A percentile compares a stretch with the other conserved stretches of the same genome.
Conservation (phyloP, 2,113 vertebrate species). For the Strix aluco region DNA sequence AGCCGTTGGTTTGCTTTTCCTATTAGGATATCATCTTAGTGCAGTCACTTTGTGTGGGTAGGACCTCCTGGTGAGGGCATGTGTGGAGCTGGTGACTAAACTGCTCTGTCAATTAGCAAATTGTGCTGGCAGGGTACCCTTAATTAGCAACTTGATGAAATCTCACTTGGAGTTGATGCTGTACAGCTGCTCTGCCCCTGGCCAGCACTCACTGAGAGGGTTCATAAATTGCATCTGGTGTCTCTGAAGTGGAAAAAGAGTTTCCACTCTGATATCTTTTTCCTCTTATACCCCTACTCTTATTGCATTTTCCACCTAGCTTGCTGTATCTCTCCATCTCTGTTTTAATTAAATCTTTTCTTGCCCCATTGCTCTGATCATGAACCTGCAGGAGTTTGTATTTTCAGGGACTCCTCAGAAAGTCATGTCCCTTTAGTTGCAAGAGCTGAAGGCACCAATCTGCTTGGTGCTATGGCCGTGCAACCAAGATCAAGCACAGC, state of each 20-base stretch:
- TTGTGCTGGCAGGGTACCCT: neutral
- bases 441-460: accelerated
- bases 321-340: accelerated
- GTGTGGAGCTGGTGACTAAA: accelerated
- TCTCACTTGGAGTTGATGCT: neutral
- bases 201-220: accelerated
- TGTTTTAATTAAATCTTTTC: neutral
- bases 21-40: neutral
- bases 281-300: accelerated
- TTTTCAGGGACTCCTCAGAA: neutral
- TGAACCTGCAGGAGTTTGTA: neutral
- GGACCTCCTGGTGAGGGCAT: neutral
- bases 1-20: neutral
- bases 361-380: neutral
- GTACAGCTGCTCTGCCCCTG: neutral
- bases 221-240: neutral
- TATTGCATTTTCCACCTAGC: accelerated
- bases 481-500: accelerated
- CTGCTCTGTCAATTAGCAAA: neutral
- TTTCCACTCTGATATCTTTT: accelerated
- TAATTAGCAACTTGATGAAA: neutral
- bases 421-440: neutral
- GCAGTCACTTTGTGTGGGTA: neutral
- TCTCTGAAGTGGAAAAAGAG: neutral
- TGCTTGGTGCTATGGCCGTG: accelerated